Base-by-base conservation (phyloP, 1,140 invertebrate genomes). In the Cydia pomonella region DNA sequence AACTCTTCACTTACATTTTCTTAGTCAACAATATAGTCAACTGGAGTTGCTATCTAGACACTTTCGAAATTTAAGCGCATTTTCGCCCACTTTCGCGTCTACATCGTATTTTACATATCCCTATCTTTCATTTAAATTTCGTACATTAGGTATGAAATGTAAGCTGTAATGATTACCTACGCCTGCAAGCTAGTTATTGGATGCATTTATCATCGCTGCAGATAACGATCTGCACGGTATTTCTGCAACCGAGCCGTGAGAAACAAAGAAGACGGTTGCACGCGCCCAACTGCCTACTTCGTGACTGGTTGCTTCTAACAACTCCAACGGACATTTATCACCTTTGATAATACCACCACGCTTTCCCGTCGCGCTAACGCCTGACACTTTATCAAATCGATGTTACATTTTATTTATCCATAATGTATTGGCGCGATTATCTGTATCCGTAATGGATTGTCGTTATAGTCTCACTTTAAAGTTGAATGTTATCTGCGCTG, bases 141-240 rank as follows among this genome's bases (percentile, higher is more conserved):
- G 44, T 69, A 27, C 33, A 63, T 64, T 21, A 38, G 29, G 64
- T 69, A 69, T 33, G 64, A 69, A 69, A 69, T 69, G 64, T 38
- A 38, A 69, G 50, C 75, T 69, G 27, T 13, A 76, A 73, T 69
- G 72, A 44, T 41, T n/a, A 47, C 71, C 18, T 47, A 73, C 75
- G 72, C 59, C 62, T 33, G 69, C 75, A 53, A 73, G 41, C 72
- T 75, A 75, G 72, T 80, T 77, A 79, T 79, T 84, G 73, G 82
- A 76, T 84, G 81, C 84, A 90, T 90, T 89, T 88, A 88, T 88
- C 88, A 86, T 79, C 82, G 85, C 80, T 77, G 85, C 41, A 75
- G 83, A 90, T 89, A 80, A 81, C 74, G 80, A 76, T 80, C 76
- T 44, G 41, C 18, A 66, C 41, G 77, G 81, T 77, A 85, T 85